A percentile compares a stretch with the other conserved stretches of the same genome.
These are phyloP conservation scores for Tiliqua scincoides DNA, from an alignment of 2,113 vertebrate genomes.

Conservation along the genomic window DNA sequence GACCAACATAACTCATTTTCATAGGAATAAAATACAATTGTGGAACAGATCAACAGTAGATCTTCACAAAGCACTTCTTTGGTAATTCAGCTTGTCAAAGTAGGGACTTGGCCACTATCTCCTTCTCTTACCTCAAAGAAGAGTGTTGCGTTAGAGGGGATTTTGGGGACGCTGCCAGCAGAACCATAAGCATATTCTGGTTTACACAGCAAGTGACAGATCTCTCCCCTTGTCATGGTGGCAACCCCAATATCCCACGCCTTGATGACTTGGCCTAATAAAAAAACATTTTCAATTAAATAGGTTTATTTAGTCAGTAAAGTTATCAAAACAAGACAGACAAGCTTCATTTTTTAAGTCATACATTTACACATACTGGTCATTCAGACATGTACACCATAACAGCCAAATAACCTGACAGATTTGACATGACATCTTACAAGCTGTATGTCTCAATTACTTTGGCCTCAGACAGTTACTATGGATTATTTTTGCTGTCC, in stretches of 20 bases:
- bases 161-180: constrained; percentile 88
- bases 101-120: not conserved
- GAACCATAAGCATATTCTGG: constrained; percentile 91
- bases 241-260: constrained; percentile 92
- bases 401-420: not conserved
- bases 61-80: not conserved
- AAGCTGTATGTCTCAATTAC: not conserved
- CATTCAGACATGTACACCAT: not conserved
- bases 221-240: constrained; percentile 93
- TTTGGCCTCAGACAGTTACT: not conserved
- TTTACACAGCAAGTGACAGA: constrained; percentile 89
- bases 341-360: not conserved
- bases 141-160: constrained; percentile 89
- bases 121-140: constrained; percentile 83
- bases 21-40: not conserved
- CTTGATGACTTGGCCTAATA: constrained; percentile 92
- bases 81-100: not conserved
- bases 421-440: not conserved
- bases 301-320: not conserved
- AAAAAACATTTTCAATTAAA: constrained; percentile 41
- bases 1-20: not conserved
- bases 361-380: not conserved
- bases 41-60: not conserved
- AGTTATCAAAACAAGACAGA: not conserved
- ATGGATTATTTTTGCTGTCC: not conserved